Conservation (phyloP, 2,113 vertebrate genomes). For the Sterrhoptilus dennistouni region DNA sequence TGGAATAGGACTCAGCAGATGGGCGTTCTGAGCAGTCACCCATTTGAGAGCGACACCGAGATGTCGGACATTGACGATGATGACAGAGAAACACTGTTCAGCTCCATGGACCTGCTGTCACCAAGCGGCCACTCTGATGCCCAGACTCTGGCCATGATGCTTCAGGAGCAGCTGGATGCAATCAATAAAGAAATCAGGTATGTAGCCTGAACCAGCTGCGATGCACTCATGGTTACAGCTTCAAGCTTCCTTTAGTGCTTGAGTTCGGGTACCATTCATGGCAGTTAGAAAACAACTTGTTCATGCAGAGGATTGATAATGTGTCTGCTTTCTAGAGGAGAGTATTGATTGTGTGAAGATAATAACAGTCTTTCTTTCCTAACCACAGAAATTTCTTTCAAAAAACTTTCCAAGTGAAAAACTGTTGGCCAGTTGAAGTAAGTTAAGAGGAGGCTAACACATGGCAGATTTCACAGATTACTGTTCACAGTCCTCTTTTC, state of each 20-base stretch:
- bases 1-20: conserved; percentile 94
- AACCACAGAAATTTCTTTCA: background rate
- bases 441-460: background rate
- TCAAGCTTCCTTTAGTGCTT: background rate
- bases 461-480: background rate
- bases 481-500: background rate
- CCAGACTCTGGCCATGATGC: conserved; percentile 98
- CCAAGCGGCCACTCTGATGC: conserved; percentile 95
- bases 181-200: conserved; percentile 99
- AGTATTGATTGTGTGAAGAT: background rate
- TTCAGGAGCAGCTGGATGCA: conserved; percentile 97
- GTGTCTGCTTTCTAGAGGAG: background rate
- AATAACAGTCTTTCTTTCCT: background rate
- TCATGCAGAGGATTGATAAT: background rate
- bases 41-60: conserved; percentile 96
- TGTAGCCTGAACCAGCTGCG: background rate
- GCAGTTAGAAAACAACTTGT: background rate
- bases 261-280: background rate
- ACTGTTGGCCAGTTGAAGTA: background rate
- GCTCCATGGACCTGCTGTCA: conserved; percentile 97
- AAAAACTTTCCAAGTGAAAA: background rate
- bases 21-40: conserved; percentile 87
- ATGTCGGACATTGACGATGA: conserved; percentile 98
- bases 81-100: conserved; percentile 94
- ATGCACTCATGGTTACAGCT: background rate